Evolutionary conservation across 1,140 invertebrate genomes (phyloP), one percentile per base, ranked within the genome.

Genomic region (Drosophila mojavensis): DNA sequence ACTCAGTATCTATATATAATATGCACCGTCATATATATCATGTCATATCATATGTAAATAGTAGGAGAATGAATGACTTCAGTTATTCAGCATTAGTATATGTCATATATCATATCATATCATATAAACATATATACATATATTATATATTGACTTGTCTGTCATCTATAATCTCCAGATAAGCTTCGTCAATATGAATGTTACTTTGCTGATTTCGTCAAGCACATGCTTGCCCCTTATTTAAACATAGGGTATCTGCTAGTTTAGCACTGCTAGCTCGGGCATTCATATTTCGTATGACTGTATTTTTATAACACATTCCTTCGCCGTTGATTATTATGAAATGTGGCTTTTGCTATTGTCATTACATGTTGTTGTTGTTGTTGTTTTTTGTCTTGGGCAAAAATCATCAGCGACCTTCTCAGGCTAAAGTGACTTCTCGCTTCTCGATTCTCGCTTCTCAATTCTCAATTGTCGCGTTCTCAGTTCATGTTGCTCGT

Each of bases 271-370:
- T n/a, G 26, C 50, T 58, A 0, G 10, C 50, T 58, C 1, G 10
- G 33, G 17, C 17, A 48, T 48, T 63, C 47, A 39, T 63, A 41
- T 50, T 28, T 33, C 33, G 33, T 9, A 33, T 33, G 28, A 3
- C 28, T 30, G 28, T 30, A 5, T 33, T 33, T 69, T 50, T 74
- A 48, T 2, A 26, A 11, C 7, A 75, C 79, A 53, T 79, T 69
- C 60, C 51, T 56, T 61, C 36, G 54, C 60, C 70, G 70, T 66
- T 76, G 78, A 69, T 81, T 81, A 74, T 81, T 78, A 74, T 81
- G 79, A 81, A 79, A 79, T 79, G 70, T 81, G 54, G 15, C 10
- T 77, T 62, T 78, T 65, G 39, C 50, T 63, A 24, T 33, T 33
- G 28, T 51, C 24, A 41, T 68, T 36, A 51, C 30, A 24, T 39